Conservation (phyloP, 1,140 invertebrate genomes). For the Zaprionus gabonicus region DNA sequence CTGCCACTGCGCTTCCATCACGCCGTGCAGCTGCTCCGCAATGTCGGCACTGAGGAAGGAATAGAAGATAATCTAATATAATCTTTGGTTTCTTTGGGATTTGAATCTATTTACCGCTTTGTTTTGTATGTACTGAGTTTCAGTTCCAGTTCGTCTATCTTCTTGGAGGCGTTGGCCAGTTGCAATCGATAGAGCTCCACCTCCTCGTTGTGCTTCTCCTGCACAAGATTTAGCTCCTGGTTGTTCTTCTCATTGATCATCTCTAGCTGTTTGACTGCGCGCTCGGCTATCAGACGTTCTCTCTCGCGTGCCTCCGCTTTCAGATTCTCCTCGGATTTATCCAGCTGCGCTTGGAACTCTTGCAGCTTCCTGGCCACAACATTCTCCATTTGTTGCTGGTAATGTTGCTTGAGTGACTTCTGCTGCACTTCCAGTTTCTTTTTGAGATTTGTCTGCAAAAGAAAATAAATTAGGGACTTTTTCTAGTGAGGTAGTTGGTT, state of each 20-base stretch:
- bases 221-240: conserved; percentile 89
- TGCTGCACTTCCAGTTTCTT: conserved; percentile 88
- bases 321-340: conserved; percentile 88
- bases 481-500: not conserved
- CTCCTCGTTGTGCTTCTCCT: conserved; percentile 91
- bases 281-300: conserved; percentile 88
- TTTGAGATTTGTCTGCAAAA: conserved; percentile 75
- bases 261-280: conserved; percentile 89
- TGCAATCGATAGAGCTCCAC: conserved; percentile 89
- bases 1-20: conserved; percentile 92
- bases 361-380: conserved; percentile 90
- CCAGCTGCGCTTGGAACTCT: conserved; percentile 91
- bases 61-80: not conserved
- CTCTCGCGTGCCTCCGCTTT: conserved; percentile 88
- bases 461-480: not conserved
- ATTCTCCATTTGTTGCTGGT: conserved; percentile 91
- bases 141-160: conserved; percentile 87
- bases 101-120: conserved; percentile 68
- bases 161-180: conserved; percentile 88
- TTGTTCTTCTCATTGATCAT: conserved; percentile 90
- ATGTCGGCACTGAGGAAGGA: conserved; percentile 85
- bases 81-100: not conserved
- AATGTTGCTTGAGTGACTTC: conserved; percentile 89
- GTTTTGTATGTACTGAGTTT: conserved; percentile 86
- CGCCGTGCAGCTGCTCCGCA: conserved; percentile 89